These are phyloP conservation scores for Agrypnia vestita DNA, from an alignment of 1,140 invertebrate species.

Conservation along the genomic window DNA sequence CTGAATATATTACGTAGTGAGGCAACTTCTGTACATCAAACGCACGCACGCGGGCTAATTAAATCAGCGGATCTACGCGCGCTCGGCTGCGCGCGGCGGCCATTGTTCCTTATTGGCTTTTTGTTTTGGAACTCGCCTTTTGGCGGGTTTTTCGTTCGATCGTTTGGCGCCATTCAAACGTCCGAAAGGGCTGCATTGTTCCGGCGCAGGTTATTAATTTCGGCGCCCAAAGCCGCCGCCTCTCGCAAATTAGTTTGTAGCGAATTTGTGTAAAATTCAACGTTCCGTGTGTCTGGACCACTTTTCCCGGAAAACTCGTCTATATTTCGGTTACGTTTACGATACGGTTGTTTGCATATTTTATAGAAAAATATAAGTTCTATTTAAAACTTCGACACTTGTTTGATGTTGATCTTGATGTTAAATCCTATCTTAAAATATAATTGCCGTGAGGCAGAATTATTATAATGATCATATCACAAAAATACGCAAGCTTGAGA, in stretches of 20 bases:
- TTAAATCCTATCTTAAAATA: no score
- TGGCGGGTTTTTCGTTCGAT: not conserved
- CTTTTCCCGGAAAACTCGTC: no score
- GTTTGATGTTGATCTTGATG: no score
- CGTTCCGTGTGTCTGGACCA: no score
- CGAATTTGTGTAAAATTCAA: no score
- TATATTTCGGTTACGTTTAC: no score
- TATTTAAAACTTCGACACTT: no score
- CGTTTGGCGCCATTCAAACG: conserved; percentile 5
- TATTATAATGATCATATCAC: no score
- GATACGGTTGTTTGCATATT: no score
- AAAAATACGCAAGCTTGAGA: no score
- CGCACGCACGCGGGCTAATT: conserved; percentile 14
- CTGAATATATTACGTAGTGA: not conserved
- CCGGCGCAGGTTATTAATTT: not conserved
- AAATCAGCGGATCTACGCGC: not conserved
- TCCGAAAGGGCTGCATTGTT: conserved; percentile 9
- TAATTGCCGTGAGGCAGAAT: no score
- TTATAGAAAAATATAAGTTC: no score
- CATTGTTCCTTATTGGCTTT: conserved; percentile 1
- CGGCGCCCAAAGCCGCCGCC: not conserved
- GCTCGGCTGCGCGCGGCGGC: not conserved
- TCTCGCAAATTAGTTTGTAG: not conserved
- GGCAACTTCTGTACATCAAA: conserved; percentile 17
- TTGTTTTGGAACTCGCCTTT: not conserved